Percentiles rank a stretch among this genome's conserved stretches.
These are phyloP conservation scores for Pica pica DNA, from an alignment of 2,113 vertebrate species.

Conservation along the genomic window DNA sequence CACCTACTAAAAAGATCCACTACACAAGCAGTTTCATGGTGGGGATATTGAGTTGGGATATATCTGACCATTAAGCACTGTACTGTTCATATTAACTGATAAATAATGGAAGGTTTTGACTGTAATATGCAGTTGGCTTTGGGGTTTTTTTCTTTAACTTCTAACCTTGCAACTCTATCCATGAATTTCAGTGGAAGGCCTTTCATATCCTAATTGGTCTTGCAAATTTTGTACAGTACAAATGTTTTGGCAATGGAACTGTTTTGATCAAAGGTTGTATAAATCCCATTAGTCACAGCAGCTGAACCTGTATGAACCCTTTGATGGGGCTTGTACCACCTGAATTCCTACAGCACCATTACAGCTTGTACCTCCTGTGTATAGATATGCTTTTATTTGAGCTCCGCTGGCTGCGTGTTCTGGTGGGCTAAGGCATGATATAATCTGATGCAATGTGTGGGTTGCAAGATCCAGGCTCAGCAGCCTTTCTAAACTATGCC, in stretches of 20 bases:
- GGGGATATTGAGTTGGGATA: not conserved
- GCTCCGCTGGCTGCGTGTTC: not conserved
- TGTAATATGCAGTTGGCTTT: not conserved
- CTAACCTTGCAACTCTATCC: not conserved
- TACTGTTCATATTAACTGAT: not conserved
- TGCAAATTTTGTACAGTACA: not conserved
- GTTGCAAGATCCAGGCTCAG: not conserved
- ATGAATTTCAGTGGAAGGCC: not conserved
- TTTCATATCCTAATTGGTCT: not conserved
- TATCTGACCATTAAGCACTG: not conserved
- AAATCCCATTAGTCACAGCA: not conserved
- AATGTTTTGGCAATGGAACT: not conserved
- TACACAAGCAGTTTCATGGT: not conserved
- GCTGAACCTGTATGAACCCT: not conserved
- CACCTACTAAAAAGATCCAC: not conserved
- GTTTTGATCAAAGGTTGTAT: not conserved
- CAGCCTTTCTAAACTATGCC: not conserved
- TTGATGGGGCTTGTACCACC: not conserved
- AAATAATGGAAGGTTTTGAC: not conserved
- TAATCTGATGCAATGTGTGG: not conserved
- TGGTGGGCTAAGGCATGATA: not conserved
- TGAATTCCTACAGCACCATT: not conserved
- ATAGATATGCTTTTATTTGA: not conserved
- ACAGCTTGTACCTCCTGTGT: not conserved
- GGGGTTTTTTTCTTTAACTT: not conserved